Percentiles rank a stretch among this genome's conserved stretches.
These are phyloP conservation scores for Megaceryle alcyon DNA, from an alignment of 2,797 vertebrate species.

Conservation along the genomic window DNA sequence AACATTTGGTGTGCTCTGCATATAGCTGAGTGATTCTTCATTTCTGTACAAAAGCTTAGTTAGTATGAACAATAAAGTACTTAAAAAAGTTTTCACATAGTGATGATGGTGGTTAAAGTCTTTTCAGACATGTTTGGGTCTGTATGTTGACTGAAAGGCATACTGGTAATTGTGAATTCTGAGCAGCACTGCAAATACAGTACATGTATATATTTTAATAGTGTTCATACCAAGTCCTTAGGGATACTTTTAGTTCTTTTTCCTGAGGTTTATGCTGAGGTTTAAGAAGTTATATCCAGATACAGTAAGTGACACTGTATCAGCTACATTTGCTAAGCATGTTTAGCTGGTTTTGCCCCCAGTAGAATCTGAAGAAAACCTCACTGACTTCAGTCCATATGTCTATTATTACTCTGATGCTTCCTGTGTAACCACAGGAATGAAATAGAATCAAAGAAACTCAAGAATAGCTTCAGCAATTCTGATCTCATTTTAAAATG, in stretches of 20 bases:
- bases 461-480: not conserved
- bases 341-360: not conserved
- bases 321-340: not conserved
- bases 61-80: not conserved
- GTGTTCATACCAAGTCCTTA: not conserved
- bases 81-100: not conserved
- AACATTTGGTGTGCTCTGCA: conserved; percentile 18
- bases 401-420: conserved; percentile 26
- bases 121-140: not conserved
- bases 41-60: not conserved
- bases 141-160: not conserved
- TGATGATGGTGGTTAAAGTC: not conserved
- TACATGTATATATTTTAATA: not conserved
- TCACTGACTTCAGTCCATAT: not conserved
- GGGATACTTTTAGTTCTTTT: not conserved
- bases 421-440: conserved; percentile 16
- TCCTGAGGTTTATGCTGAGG: not conserved
- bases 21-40: not conserved
- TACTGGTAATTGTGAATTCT: not conserved
- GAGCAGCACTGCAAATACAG: not conserved
- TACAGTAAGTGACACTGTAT: not conserved
- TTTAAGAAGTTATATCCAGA: not conserved
- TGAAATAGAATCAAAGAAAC: not conserved
- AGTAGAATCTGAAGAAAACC: not conserved
- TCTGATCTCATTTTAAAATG: conserved; percentile 34